Conservation (phyloP, 2,888 invertebrate genomes). For the Syrphus vitripennis region DNA sequence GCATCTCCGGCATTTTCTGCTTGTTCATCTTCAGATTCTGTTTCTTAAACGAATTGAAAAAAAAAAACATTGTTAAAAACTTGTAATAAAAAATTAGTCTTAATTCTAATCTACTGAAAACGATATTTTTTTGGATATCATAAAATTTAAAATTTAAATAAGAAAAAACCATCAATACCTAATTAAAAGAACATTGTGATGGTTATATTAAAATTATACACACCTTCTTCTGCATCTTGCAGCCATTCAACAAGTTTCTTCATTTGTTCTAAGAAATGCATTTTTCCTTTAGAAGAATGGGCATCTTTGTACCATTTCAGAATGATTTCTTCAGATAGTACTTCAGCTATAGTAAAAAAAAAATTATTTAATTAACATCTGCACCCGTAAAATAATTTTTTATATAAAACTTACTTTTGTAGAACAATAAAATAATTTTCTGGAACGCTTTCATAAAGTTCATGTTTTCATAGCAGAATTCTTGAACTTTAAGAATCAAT, state of each 20-base stretch:
- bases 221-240: conserved; percentile 95
- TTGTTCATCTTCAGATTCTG: conserved; percentile 81
- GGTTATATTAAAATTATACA: conserved; percentile 10
- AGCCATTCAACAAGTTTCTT: conserved; percentile 98
- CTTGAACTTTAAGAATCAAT: conserved; percentile 95
- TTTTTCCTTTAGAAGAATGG: conserved; percentile 96
- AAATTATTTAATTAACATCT: not conserved
- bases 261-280: conserved; percentile 99
- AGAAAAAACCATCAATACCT: too few relatives aligned
- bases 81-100: too few relatives aligned
- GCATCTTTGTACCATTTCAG: conserved; percentile 98
- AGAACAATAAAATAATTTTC: conserved; percentile 97
- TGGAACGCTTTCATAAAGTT: conserved; percentile 99
- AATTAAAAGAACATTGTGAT: too few relatives aligned
- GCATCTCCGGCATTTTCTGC: conserved; percentile 66
- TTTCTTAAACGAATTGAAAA: conserved; percentile 77
- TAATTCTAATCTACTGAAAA: too few relatives aligned
- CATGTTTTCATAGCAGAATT: conserved; percentile 99
- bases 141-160: too few relatives aligned
- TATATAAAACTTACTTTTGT: conserved; percentile 87
- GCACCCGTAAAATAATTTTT: not conserved
- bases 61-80: not conserved
- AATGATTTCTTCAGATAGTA: conserved; percentile 96
- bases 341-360: conserved; percentile 85
- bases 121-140: too few relatives aligned